Evolutionary conservation across 2,888 invertebrate species (phyloP).

Genomic region (Ypsolopha scabrella): DNA sequence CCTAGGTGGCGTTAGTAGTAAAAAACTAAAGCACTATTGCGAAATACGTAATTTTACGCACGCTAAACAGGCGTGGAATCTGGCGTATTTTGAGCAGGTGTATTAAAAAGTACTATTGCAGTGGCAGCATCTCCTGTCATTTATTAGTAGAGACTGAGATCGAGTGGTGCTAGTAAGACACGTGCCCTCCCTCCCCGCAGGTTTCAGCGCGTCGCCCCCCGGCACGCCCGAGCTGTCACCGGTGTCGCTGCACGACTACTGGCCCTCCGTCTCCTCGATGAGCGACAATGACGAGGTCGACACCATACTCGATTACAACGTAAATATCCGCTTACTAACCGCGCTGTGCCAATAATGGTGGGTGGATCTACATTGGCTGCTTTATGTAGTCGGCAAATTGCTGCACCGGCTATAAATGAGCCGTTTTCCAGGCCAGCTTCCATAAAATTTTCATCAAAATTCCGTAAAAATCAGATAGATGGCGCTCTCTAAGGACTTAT

Average conservation of each 20-base stretch:
- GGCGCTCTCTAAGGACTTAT: no score
- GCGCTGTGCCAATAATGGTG: not conserved
- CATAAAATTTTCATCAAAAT: no score
- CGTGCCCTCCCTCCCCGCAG: not conserved
- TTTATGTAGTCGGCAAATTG: no score
- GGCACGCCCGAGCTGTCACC: conserved; percentile 18
- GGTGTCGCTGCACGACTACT: conserved; percentile 37
- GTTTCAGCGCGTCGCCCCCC: conserved; percentile 7
- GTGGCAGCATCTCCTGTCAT: not conserved
- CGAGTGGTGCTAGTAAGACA: not conserved
- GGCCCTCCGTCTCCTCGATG: conserved; percentile 44
- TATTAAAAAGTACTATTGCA: not conserved
- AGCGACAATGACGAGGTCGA: conserved; percentile 54
- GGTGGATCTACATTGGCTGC: no score
- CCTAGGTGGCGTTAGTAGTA: no score
- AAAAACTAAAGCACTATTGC: no score
- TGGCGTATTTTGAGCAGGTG: no score
- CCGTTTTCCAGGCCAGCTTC: no score
- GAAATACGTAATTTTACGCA: no score
- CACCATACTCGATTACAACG: conserved; percentile 48
- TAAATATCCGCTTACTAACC: conserved; percentile 22
- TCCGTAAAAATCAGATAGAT: no score
- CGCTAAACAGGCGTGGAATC: no score
- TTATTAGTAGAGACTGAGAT: not conserved
- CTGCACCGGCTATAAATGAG: no score